Percentiles rank a stretch among this genome's conserved stretches.
Evolutionary conservation across 1,140 invertebrate genomes (phyloP).

Genomic region (Ooceraea biroi): DNA sequence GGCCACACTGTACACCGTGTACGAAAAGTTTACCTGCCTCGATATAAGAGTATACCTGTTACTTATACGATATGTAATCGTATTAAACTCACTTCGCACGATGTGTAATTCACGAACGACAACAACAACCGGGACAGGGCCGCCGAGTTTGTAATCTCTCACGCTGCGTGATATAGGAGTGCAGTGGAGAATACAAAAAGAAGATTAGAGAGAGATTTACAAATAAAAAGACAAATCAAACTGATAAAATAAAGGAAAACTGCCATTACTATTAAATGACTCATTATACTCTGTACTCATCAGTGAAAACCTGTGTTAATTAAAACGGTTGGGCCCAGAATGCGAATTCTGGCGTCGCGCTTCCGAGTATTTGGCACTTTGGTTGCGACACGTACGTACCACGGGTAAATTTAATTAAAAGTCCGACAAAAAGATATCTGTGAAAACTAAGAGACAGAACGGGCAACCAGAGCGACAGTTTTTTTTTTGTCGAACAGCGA

Average conservation of each 20-base stretch:
- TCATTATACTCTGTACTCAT: constrained; percentile 7
- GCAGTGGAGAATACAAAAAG: too few relatives aligned
- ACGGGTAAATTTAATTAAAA: background rate
- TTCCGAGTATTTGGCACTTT: constrained; percentile 12
- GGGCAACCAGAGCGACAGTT: constrained; percentile 54
- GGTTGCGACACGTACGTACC: background rate
- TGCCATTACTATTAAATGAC: background rate
- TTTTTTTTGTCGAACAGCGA: constrained; percentile 59
- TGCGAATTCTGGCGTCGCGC: background rate
- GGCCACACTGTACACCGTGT: background rate
- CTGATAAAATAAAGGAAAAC: background rate
- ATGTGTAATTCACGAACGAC: too few relatives aligned
- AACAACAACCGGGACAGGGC: too few relatives aligned
- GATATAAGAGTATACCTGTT: too few relatives aligned
- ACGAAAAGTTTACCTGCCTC: too few relatives aligned
- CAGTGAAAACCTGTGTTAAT: constrained; percentile 42
- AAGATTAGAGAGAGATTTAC: too few relatives aligned
- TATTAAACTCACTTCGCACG: too few relatives aligned
- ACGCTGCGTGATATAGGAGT: too few relatives aligned
- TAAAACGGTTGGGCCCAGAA: background rate
- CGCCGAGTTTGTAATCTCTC: too few relatives aligned
- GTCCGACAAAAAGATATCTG: constrained; percentile 22
- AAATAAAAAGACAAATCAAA: too few relatives aligned
- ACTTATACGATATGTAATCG: too few relatives aligned
- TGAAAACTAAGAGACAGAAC: constrained; percentile 53